A percentile compares a stretch with the other conserved stretches of the same genome.
phyloP scores from a whole-genome alignment of 2,888 invertebrate species.

The Drosophila borborema region DNA sequence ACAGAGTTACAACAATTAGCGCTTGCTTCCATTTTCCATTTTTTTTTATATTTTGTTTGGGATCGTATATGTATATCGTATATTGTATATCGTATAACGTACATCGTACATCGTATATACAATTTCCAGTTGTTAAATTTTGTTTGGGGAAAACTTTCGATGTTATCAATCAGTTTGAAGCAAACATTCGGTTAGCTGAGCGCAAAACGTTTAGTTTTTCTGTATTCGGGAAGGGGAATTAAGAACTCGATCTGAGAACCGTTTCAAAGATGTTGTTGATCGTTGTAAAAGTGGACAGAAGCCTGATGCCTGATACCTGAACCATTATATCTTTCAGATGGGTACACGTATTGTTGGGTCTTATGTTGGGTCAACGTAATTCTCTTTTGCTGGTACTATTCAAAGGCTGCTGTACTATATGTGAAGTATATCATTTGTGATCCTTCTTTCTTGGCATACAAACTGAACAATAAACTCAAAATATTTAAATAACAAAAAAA shows the following conservation, averaged over 20 bases:
- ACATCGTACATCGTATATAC: conserved; percentile 1
- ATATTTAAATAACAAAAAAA: conserved; percentile 43
- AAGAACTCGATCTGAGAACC: conserved; percentile 21
- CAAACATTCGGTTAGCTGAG: conserved; percentile 70
- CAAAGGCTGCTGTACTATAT: conserved; percentile 83
- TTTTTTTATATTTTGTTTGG: neutral
- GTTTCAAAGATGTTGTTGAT: conserved; percentile 55
- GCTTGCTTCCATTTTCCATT: conserved; percentile 37
- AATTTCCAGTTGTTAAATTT: conserved; percentile 30
- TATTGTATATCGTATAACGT: conserved; percentile 6
- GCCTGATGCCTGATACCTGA: conserved; percentile 16
- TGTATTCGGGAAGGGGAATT: neutral
- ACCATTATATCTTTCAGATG: neutral
- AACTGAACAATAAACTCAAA: conserved; percentile 52
- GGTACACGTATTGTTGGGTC: conserved; percentile 25
- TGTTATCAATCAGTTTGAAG: conserved; percentile 52
- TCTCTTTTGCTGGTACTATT: conserved; percentile 53
- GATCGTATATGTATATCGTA: neutral
- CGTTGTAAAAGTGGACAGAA: conserved; percentile 34
- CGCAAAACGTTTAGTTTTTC: conserved; percentile 59
- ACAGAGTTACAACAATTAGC: conserved; percentile 75
- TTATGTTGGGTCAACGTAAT: conserved; percentile 27
- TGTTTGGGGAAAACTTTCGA: conserved; percentile 34
- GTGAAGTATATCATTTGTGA: conserved; percentile 82
- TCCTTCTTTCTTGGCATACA: conserved; percentile 62